phyloP scores from a whole-genome alignment of 1,140 invertebrate genomes.

The Bilobella aurantiaca region DNA sequence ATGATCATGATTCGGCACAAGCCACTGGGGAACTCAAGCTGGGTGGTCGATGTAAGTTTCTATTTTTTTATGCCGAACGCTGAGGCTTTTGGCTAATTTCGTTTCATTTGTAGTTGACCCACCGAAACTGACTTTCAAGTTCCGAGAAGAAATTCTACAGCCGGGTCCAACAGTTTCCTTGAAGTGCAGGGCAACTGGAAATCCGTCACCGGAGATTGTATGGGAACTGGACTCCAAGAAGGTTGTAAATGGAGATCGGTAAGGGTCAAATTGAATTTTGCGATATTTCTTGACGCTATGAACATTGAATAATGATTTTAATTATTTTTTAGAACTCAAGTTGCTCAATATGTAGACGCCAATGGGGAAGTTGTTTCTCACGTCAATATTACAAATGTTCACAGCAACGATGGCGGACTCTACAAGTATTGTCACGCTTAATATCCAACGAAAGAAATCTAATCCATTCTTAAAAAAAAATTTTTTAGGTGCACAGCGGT shows the following conservation, averaged over 20 bases:
- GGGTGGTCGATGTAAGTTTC: slow-evolving; percentile 68
- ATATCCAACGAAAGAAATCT: too few species aligned
- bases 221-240: slow-evolving; percentile 87
- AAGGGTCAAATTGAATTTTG: too few species aligned
- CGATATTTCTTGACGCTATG: background rate
- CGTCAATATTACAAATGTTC: slow-evolving; percentile 81
- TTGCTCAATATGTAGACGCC: slow-evolving; percentile 75
- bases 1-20: slow-evolving; percentile 86
- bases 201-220: slow-evolving; percentile 85
- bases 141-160: slow-evolving; percentile 73
- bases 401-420: slow-evolving; percentile 83
- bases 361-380: slow-evolving; percentile 88
- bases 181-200: slow-evolving; percentile 70
- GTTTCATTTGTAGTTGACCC: slow-evolving; percentile 57
- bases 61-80: background rate
- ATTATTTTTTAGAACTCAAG: slow-evolving; percentile 54
- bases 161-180: slow-evolving; percentile 74
- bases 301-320: too few species aligned
- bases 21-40: slow-evolving; percentile 83
- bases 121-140: slow-evolving; percentile 72
- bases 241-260: slow-evolving; percentile 53
- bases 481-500: slow-evolving; percentile 59
- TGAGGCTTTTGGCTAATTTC: background rate
- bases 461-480: too few species aligned
- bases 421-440: slow-evolving; percentile 49